Base-by-base conservation (phyloP, 2,888 invertebrate genomes). In the Spisula subtruncata region DNA sequence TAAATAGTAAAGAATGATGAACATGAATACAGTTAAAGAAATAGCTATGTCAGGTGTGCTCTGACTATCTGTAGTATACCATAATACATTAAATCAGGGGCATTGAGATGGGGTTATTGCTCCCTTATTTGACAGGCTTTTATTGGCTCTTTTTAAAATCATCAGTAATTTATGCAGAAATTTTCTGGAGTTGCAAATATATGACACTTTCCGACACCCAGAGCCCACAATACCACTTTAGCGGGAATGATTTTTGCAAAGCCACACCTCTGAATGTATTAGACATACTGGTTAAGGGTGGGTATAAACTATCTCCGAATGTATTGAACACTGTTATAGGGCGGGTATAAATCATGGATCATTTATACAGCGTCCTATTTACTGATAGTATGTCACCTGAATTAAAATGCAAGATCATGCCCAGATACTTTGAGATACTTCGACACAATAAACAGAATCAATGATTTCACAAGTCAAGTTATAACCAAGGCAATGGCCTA, bases 351-450 rank as follows among this genome's bases (percentile, higher is more conserved):
- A 51, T 51, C 12, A 12, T 16, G 12, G n/a, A 51, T 16, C 10
- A 66, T 66, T 25, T 66, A 66, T 66, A 66, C 60, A 66, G 32
- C 12, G 75, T 32, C 75, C 75, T 32, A 75, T 35, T 25, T 75
- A 35, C 60, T 2, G 1, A 5, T 60, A n/a, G 60, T 60, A 60
- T 60, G 60, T n/a, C 60, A 60, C 75, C 35, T 75, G 29, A 75
- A 75, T 75, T 75, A 75, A 75, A 75, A 75, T 75, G 29, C 75
- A 75, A 32, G 75, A 75, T 75, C 75, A 75, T 32, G 75, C 5
- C 10, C 16, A 35, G 75, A 75, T 14, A 66, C 18, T 75, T 18
- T 8, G 32, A 35, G 75, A 75, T 14, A 66, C 18, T 75, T 75
- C 35, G 18, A 32, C 16, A 12, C 32, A 75, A 32, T 75, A 75